Conservation (phyloP, 2,113 vertebrate genomes). For the Anas platyrhynchos region DNA sequence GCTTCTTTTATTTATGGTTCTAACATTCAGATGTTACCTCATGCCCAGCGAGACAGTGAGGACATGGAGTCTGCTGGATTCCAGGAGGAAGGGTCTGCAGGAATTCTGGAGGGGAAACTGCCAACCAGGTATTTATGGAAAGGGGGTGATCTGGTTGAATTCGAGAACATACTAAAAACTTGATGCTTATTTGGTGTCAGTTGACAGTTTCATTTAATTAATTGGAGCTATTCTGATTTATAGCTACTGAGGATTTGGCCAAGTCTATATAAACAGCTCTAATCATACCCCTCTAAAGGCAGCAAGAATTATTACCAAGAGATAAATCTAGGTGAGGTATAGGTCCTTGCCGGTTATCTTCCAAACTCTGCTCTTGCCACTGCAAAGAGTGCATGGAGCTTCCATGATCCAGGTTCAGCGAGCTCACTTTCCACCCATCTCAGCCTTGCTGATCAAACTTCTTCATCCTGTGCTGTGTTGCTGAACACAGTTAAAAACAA, state of each 20-base stretch:
- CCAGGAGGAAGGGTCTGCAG: background rate
- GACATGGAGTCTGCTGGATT: background rate
- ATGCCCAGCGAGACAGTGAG: background rate
- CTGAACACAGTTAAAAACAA: background rate
- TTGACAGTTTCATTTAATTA: constrained; percentile 11
- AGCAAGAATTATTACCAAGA: background rate
- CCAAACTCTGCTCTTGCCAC: background rate
- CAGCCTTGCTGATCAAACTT: background rate
- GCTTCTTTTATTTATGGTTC: background rate
- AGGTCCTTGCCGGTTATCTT: background rate
- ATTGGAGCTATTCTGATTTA: background rate
- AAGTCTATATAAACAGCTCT: background rate
- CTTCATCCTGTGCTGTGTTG: background rate
- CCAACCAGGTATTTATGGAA: background rate
- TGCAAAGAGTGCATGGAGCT: background rate
- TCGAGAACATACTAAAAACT: background rate
- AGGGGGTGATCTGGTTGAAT: background rate
- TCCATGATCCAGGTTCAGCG: background rate
- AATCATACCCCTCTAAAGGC: background rate
- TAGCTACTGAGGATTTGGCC: background rate
- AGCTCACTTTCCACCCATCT: background rate
- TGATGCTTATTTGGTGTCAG: background rate
- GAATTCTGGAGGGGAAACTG: background rate
- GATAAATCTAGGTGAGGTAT: background rate
- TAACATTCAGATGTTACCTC: constrained; percentile 18